Percentiles rank a stretch among this genome's conserved stretches.
Evolutionary conservation across 2,888 invertebrate genomes (phyloP).

Genomic region (Cephus pygmeus): DNA sequence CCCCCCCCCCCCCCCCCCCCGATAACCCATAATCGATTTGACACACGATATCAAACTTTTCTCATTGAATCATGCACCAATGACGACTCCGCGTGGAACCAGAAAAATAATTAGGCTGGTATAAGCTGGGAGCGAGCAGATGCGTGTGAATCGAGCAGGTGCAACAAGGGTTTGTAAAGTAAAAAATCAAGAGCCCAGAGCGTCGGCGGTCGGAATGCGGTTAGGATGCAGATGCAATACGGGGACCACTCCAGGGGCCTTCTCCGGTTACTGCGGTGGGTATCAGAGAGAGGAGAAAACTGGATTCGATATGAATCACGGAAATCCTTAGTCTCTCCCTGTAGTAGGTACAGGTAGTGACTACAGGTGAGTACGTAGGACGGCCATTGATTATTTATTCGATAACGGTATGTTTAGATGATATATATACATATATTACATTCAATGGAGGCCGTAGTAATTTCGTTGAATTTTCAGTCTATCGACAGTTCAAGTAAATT

Average conservation of each 20-base stretch:
- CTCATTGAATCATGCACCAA: too few relatives aligned
- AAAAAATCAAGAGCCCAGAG: conserved; percentile 1
- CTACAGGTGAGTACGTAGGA: neutral
- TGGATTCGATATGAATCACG: conserved; percentile 1
- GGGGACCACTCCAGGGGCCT: neutral
- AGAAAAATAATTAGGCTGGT: neutral
- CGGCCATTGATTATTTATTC: neutral
- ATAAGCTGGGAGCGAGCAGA: neutral
- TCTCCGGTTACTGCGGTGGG: neutral
- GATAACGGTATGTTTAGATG: neutral
- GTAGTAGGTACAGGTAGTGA: neutral
- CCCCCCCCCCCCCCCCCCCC: too few relatives aligned
- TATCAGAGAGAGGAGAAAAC: neutral
- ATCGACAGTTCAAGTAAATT: too few relatives aligned
- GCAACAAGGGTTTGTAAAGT: neutral
- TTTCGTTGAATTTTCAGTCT: too few relatives aligned
- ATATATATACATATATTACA: too few relatives aligned
- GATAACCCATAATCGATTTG: too few relatives aligned
- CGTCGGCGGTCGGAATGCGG: conserved; percentile 1
- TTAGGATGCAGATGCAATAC: neutral
- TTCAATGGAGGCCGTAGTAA: too few relatives aligned
- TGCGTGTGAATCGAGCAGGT: conserved; percentile 2
- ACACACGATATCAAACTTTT: too few relatives aligned
- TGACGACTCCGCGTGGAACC: neutral
- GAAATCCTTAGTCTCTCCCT: neutral